These are phyloP conservation scores for Parnassius glacialis DNA, from an alignment of 2,888 invertebrate species.

Conservation along the genomic window DNA sequence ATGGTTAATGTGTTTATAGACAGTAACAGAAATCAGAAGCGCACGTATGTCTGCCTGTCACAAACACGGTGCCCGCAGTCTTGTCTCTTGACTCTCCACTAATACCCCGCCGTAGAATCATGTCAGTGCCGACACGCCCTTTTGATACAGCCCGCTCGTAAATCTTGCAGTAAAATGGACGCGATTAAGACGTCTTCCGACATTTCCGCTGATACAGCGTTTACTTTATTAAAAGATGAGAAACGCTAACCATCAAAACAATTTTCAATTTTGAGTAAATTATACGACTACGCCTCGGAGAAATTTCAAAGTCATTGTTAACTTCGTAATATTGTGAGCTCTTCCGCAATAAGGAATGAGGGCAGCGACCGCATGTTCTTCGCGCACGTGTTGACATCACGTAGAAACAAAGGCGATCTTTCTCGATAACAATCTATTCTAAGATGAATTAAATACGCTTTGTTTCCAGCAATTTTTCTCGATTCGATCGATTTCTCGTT, in stretches of 20 bases:
- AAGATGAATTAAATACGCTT: conserved; percentile 18
- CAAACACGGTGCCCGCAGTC: conserved; percentile 9
- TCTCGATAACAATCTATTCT: conserved; percentile 22
- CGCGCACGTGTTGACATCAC: conserved; percentile 28
- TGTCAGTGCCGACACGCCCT: conserved; percentile 14
- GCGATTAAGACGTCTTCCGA: conserved; percentile 21
- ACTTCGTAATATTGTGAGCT: conserved; percentile 26
- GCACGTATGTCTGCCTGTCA: conserved; percentile 9
- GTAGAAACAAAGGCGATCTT: conserved; percentile 35
- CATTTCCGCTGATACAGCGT: conserved; percentile 14
- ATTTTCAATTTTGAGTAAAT: conserved; percentile 35
- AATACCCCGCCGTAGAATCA: conserved; percentile 5
- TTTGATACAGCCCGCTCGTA: conserved; percentile 18
- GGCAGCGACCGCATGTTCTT: conserved; percentile 29
- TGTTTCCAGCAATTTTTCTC: neutral
- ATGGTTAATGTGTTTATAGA: too few species aligned
- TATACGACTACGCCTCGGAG: conserved; percentile 32
- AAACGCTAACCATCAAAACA: conserved; percentile 32
- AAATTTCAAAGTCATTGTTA: conserved; percentile 33
- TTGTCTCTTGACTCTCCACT: conserved; percentile 17
- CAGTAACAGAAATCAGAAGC: neutral
- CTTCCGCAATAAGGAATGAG: conserved; percentile 33
- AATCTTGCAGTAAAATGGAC: conserved; percentile 23
- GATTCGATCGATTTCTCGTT: too few species aligned
- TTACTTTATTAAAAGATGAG: conserved; percentile 28